Base-by-base conservation (phyloP, 2,888 invertebrate species). In the Marasmarcha lunaedactyla region DNA sequence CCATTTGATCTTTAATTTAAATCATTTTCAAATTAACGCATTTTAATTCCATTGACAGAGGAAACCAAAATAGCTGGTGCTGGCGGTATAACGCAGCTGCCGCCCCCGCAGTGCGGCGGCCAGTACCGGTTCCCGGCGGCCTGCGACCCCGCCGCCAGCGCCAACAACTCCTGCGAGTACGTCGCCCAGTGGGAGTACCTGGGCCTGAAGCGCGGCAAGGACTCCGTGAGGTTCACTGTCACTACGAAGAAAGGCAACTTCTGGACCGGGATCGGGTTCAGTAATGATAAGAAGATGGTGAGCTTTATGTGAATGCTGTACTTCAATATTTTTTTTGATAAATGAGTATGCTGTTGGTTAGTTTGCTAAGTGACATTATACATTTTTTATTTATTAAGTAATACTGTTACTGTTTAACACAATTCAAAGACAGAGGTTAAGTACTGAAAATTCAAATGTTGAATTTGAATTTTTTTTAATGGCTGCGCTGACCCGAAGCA, bases 261-360 rank as follows among this genome's bases (percentile, higher is more conserved):
- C 6, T 96, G 96, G 96, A 95, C 95, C 0, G 96, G 95, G 0
- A 93, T 96, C 44, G 96, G 90, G 1, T 96, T 96, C 63, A 93
- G 93, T 37, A 85, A 93, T 44, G 89, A 94, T 58, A 89, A 88
- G 49, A 91, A 88, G 67, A 95, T 95, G 95, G 92, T 91, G 66
- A 69, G 68, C 52, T 12, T 11, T 1, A 36, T 15, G 20, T 3
- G 7, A 20, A 3, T 5, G 3, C 20, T 7, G 3, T 20, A 4
- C 13, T 11, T 9, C 9, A 4, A 13, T 9, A 35, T 10, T 14
- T 35, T 6, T 35, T n/a, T 35, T 6, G 11, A 33, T 33, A 7
- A 33, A 7, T 33, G 4, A 33, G 6, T 6, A n/a, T 33, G n/a
- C n/a, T n/a, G n/a, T n/a, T n/a, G n/a, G n/a, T n/a, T n/a, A n/a